Evolutionary conservation across 2,888 invertebrate genomes (phyloP), one percentile per base, ranked within the genome.

Genomic region (Amblyjoppa proteus): DNA sequence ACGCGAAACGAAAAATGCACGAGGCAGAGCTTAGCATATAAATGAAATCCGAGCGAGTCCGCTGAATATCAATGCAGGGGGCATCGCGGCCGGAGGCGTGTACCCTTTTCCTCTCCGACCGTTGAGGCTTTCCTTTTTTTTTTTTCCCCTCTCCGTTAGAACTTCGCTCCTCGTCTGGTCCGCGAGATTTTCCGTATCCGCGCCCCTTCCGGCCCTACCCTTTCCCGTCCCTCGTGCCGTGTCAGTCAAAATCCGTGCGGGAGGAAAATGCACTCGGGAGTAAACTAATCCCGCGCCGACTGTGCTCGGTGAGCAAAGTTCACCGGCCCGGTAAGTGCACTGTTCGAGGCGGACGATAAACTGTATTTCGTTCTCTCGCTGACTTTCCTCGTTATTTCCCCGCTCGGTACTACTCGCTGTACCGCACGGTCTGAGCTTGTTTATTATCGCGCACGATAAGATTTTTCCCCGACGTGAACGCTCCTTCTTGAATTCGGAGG

Each of bases 1-100:
- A 88, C 82, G 85, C 83, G 87, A 88, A 88, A 88, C 86, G 87
- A 88, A 88, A 88, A 88, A 87, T 85, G 81, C 87, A 89, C 90
- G 90, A 89, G 87, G 89, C 89, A 88, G 82, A 86, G 87, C 87
- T 92, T 92, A 92, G 92, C 92, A 92, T 92, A 92, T 92, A 92
- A 92, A 92, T 92, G 92, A 92, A 92, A 92, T 92, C 90, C 90
- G 83, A 87, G 90, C 88, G 80, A 89, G 89, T 89, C 89, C 88
- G 89, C 85, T 89, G 92, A 91, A 92, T 92, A 91, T 91, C 92
- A 92, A 92, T 92, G 89, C 88, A 89, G 83, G 79, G 68, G 69
- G 85, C 76, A 74, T 34, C 66, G 45, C 28, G 9, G 61, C 16
- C n/a, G 28, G 41, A 74, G 20, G 68, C 5, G 68, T 11, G 11